These are phyloP conservation scores for Phyllotreta cruciferae DNA, from an alignment of 2,888 invertebrate species.

Conservation along the genomic window DNA sequence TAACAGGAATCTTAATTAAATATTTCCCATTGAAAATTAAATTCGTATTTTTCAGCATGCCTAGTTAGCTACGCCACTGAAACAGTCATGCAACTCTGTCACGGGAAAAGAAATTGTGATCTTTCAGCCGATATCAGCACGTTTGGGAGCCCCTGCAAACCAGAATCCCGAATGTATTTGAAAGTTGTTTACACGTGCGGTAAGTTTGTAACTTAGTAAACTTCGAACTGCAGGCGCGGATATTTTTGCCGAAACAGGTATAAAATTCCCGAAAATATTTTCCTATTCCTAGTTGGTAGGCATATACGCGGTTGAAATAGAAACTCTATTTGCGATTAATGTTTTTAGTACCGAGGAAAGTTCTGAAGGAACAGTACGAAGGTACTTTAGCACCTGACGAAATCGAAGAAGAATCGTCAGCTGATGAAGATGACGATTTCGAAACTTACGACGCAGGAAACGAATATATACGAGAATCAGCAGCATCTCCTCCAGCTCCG, in stretches of 20 bases:
- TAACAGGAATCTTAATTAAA: not conserved
- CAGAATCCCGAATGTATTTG: conserved; percentile 81
- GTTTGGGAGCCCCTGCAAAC: conserved; percentile 82
- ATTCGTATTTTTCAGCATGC: conserved; percentile 72
- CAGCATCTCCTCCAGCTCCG: conserved; percentile 66
- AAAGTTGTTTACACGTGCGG: conserved; percentile 89
- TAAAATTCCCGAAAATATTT: conserved; percentile 8
- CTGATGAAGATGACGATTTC: conserved; percentile 62
- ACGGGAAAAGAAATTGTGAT: conserved; percentile 81
- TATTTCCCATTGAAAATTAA: conserved; percentile 13
- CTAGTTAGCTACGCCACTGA: conserved; percentile 90
- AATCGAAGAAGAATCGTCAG: conserved; percentile 60
- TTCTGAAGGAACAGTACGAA: conserved; percentile 82
- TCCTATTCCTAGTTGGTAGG: not conserved
- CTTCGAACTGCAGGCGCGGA: not conserved
- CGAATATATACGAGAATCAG: conserved; percentile 66
- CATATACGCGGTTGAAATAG: not conserved
- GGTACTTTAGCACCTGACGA: conserved; percentile 82
- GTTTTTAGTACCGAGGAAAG: conserved; percentile 78
- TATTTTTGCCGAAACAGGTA: not conserved
- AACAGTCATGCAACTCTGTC: conserved; percentile 83
- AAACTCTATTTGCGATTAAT: not conserved
- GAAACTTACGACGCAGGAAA: conserved; percentile 62
- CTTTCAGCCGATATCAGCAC: conserved; percentile 81
- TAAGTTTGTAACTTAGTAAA: conserved; percentile 60